A percentile compares a stretch with the other conserved stretches of the same genome.
Evolutionary conservation across 2,888 invertebrate species (phyloP).

Genomic region (Trichogramma evanescens): DNA sequence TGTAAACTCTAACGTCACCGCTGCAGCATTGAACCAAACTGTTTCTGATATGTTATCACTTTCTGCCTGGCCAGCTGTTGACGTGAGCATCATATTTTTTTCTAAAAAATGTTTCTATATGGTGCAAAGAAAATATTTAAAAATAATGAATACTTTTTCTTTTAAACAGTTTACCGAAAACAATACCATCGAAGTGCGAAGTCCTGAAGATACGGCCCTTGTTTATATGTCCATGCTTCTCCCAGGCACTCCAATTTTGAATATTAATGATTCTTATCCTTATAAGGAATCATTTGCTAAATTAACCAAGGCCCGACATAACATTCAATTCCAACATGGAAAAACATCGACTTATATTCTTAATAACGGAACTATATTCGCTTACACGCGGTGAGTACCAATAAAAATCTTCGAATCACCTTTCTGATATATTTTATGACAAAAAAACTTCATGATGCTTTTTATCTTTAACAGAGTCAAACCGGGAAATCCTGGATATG

Average conservation of each 20-base stretch:
- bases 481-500: constrained; percentile 67
- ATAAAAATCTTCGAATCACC: too few species aligned
- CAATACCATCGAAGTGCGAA: constrained; percentile 17
- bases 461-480: constrained; percentile 54
- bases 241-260: constrained; percentile 67
- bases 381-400: too few species aligned
- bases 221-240: constrained; percentile 66
- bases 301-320: constrained; percentile 47
- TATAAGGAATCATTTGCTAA: constrained; percentile 38
- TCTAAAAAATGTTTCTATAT: not conserved
- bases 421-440: too few species aligned
- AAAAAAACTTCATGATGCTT: not conserved
- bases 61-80: constrained; percentile 50
- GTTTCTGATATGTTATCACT: constrained; percentile 27
- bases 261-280: constrained; percentile 39
- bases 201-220: constrained; percentile 47
- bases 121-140: not conserved
- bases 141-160: constrained; percentile 22
- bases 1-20: constrained; percentile 29
- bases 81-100: constrained; percentile 40
- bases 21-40: constrained; percentile 26
- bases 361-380: constrained; percentile 56
- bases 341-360: constrained; percentile 32
- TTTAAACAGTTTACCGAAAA: constrained; percentile 34
- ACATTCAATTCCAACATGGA: constrained; percentile 64